Base-by-base conservation (phyloP, 2,888 invertebrate genomes). In the Drosophila demipolita region DNA sequence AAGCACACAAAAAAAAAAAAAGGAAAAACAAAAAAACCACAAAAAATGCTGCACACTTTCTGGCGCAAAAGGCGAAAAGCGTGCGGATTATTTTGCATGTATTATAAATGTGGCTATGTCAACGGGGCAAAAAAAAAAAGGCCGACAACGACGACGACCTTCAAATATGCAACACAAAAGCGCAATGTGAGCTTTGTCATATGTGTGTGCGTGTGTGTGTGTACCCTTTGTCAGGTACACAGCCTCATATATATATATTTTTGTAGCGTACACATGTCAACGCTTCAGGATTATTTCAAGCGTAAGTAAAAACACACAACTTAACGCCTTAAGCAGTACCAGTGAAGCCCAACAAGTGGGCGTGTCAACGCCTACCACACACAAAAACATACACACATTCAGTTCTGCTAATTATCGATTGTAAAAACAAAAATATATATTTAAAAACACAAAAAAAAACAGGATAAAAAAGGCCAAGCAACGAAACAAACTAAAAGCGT, bases 281-380 rank as follows among this genome's bases (percentile, higher is more conserved):
- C 75, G 71, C 66, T 63, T 66, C 52, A 70, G 52, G 66, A 64
- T 66, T 63, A 71, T 71, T 76, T 64, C 59, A 53, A 60, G 67
- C 67, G 71, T 53, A 62, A 50, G 38, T 26, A 20, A 55, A 32
- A 52, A 61, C 52, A 59, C 35, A 23, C 33, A 66, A 55, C 49
- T 55, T 70, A 55, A 71, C 67, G 75, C 75, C 71, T 79, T 79
- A 61, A 70, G 61, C 66, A 36, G 52, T 35, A 49, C 8, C 52
- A 60, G 62, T 29, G 52, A 70, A 70, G 79, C 79, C 79, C 75
- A 78, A 78, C 79, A 79, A 79, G 77, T 78, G 77, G 79, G 77
- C 79, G 75, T 78, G 65, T 12, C 58, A 60, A 74, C 53, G 61
- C 77, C 58, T 50, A 48, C 38, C 11, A 67, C 23, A 45, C 38